Base-by-base conservation (phyloP, 2,113 vertebrate species). In the Labeo rohita region DNA sequence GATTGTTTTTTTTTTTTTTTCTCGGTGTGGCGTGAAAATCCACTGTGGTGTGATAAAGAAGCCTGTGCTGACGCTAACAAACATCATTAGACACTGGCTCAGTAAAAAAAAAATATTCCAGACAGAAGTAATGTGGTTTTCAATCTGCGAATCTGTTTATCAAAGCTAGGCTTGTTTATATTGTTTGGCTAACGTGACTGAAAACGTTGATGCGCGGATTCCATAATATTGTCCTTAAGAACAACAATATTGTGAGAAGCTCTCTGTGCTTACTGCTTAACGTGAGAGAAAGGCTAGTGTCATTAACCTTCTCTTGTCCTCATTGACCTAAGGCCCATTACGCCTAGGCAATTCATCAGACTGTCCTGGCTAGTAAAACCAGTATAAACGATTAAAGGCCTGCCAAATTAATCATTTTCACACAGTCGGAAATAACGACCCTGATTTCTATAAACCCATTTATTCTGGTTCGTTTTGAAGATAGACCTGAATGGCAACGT, bases 221-320 rank as follows among this genome's bases (percentile, higher is more conserved):
- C 7, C 45, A 50, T 50, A 50, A 28, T n/a, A 10, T 16, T 45
- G 47, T 4, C 47, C 43, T 28, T 76, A 50, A 76, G 50, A 76
- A 50, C 43, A 23, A 16, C n/a, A n/a, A 36, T 16, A 6, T 54
- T 28, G n/a, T 52, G 23, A 75, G 11, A 74, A 7, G 47, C 49
- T 13, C 5, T 28, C 9, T 50, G 13, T 80, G 56, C n/a, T 80
- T 21, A 23, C 2, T 15, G 39, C 76, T 59, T 34, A 63, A 16
- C 6, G 47, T 76, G 21, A 43, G 11, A 45, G 28, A 78, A 47
- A 8, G 16, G 52, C 34, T 6, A 63, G 78, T 65, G 43, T 36
- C 8, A 50, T 66, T 81, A 36, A 68, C 80, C 80, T 56, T 61
- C 76, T 81, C 63, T 16, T 70, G 80, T 68, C 45, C 78, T 47